Conservation (phyloP, 2,797 vertebrate genomes). For the Balearica regulorum region DNA sequence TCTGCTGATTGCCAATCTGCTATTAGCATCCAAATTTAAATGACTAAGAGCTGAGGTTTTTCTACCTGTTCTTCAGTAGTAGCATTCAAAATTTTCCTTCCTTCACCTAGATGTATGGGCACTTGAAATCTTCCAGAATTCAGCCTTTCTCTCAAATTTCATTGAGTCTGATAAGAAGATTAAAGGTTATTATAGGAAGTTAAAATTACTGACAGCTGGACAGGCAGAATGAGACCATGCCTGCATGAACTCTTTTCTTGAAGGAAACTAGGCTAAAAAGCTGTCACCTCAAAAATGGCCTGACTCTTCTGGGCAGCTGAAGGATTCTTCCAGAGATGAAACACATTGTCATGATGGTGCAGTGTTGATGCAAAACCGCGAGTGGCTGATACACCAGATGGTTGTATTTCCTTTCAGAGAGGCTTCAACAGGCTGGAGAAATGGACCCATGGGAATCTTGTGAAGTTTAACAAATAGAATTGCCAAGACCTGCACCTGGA, state of each 20-base stretch:
- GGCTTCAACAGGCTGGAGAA: not conserved
- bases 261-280: not conserved
- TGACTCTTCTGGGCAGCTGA: not conserved
- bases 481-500: too few species aligned
- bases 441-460: not conserved
- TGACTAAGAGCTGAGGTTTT: accelerated
- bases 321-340: not conserved
- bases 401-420: not conserved
- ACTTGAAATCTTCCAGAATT: not conserved
- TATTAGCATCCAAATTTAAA: not conserved
- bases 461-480: not conserved
- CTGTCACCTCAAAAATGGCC: not conserved
- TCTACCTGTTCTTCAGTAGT: not conserved
- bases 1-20: not conserved
- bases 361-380: not conserved
- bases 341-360: not conserved
- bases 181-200: not conserved
- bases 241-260: not conserved
- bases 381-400: accelerated
- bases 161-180: not conserved
- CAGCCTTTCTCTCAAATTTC: not conserved
- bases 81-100: not conserved
- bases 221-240: not conserved
- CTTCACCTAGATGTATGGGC: not conserved
- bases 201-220: not conserved